These are phyloP conservation scores for Cyprinella venusta DNA, from an alignment of 2,797 vertebrate species.

Conservation along the genomic window DNA sequence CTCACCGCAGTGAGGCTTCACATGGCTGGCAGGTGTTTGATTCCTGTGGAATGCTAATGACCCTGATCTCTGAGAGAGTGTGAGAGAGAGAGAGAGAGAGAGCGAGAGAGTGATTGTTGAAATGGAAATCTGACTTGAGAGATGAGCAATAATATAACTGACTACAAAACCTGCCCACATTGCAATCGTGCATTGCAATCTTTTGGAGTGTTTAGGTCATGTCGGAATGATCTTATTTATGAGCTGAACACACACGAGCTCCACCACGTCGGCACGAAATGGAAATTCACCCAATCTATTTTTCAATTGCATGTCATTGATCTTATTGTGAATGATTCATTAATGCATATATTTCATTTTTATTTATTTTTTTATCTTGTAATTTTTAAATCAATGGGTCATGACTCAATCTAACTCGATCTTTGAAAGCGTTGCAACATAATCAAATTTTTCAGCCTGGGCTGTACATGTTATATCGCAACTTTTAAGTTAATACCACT, in stretches of 20 bases:
- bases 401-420: not conserved
- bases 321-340: not conserved
- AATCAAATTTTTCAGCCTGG: not conserved
- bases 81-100: not conserved
- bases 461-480: not conserved
- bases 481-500: not conserved
- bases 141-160: not conserved
- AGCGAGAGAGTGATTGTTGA: not conserved
- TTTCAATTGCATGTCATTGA: not conserved
- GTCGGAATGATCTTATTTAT: not conserved
- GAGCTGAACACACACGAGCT: not conserved
- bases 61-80: not conserved
- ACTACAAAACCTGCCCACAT: not conserved
- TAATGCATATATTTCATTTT: not conserved
- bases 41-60: slow-evolving; percentile 56
- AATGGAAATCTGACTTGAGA: slow-evolving; percentile 14
- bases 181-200: not conserved
- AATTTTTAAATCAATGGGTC: not conserved
- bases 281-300: not conserved
- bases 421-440: not conserved
- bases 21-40: slow-evolving; percentile 37
- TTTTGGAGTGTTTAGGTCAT: not conserved
- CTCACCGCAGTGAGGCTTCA: slow-evolving; percentile 42
- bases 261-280: not conserved
- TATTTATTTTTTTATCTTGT: not conserved